Evolutionary conservation across 2,888 invertebrate species (phyloP).

Genomic region (Hemaris fuciformis): DNA sequence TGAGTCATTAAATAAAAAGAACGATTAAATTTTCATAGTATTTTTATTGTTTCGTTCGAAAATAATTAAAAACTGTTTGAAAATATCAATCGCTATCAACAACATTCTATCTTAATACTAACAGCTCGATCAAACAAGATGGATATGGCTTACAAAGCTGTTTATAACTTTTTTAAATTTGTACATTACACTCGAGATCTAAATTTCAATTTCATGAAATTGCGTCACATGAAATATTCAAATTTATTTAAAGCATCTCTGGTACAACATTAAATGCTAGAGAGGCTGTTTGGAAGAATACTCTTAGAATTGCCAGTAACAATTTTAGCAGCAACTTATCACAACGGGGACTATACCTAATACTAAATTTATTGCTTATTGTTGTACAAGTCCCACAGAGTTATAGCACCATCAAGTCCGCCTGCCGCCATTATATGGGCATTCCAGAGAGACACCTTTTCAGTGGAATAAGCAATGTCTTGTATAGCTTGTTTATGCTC

Average conservation of each 20-base stretch:
- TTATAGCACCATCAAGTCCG: conserved; percentile 88
- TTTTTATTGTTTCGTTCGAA: conserved; percentile 61
- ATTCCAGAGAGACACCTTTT: conserved; percentile 85
- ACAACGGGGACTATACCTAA: conserved; percentile 8
- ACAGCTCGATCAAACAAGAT: conserved; percentile 51
- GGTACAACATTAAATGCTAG: neutral
- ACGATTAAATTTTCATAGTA: conserved; percentile 43
- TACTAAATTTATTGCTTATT: conserved; percentile 53
- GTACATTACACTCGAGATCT: conserved; percentile 19
- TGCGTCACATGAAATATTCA: conserved; percentile 14
- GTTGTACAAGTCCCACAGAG: conserved; percentile 91
- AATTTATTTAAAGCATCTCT: conserved; percentile 10
- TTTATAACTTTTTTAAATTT: conserved; percentile 16
- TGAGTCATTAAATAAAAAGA: conserved; percentile 23
- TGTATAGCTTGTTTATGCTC: conserved; percentile 87
- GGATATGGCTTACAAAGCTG: conserved; percentile 19
- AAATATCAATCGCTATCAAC: conserved; percentile 63
- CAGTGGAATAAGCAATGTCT: conserved; percentile 86
- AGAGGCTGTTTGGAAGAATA: conserved; percentile 1
- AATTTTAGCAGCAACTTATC: conserved; percentile 6
- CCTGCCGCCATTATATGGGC: conserved; percentile 90
- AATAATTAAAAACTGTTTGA: conserved; percentile 65
- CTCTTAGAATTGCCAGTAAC: conserved; percentile 16
- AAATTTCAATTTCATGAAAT: conserved; percentile 16
- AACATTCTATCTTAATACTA: conserved; percentile 60